A percentile compares a stretch with the other conserved stretches of the same genome.
Evolutionary conservation across 2,797 vertebrate species (phyloP).

Genomic region (Acrossocheilus wenchowensis): DNA sequence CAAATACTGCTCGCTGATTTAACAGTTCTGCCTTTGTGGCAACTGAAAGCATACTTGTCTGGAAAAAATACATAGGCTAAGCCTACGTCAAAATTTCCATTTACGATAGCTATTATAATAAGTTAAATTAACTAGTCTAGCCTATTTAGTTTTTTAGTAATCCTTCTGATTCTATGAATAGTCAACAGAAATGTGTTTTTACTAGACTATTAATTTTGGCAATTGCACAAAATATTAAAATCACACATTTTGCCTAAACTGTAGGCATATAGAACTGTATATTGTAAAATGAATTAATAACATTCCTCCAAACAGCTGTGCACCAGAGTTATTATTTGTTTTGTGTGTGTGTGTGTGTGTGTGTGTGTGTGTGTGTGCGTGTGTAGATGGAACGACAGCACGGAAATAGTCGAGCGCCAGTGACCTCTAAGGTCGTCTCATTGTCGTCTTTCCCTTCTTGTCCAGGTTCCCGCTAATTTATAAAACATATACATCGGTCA

Average conservation of each 20-base stretch:
- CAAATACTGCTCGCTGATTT: background rate
- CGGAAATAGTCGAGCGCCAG: constrained; percentile 37
- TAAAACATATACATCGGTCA: background rate
- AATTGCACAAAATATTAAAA: background rate
- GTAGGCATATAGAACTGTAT: background rate
- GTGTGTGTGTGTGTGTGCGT: background rate
- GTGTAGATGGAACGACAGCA: constrained; percentile 5
- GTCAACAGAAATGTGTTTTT: too few species aligned
- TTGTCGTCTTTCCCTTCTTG: background rate
- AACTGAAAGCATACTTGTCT: background rate
- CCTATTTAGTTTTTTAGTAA: too few species aligned
- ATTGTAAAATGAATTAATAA: background rate
- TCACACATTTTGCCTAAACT: background rate
- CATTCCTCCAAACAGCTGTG: background rate
- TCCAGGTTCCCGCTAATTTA: background rate
- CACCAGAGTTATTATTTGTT: background rate
- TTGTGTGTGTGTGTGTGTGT: background rate
- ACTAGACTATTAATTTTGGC: background rate
- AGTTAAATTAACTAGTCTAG: too few species aligned
- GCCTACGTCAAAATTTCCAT: background rate
- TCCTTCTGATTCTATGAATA: too few species aligned
- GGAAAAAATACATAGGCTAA: background rate
- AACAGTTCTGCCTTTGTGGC: background rate
- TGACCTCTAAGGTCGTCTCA: constrained; percentile 17
- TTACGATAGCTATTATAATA: background rate